Percentiles rank a stretch among this genome's conserved stretches.
Evolutionary conservation across 1,140 invertebrate genomes (phyloP).

Genomic region (Varroa destructor): DNA sequence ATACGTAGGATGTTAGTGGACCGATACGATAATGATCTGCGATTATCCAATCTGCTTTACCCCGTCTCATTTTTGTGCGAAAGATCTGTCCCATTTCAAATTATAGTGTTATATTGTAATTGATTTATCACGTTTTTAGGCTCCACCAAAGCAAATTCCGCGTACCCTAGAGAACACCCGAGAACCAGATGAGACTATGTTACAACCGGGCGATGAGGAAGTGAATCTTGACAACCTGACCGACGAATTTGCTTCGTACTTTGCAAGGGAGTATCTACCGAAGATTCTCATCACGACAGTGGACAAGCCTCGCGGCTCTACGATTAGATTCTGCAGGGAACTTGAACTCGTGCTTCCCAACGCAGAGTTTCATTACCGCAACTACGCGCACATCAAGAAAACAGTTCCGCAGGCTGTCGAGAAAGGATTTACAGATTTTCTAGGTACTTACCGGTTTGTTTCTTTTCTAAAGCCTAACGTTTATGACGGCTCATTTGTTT

Average conservation of each 20-base stretch:
- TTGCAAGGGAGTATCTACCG: constrained; percentile 66
- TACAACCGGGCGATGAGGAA: constrained; percentile 64
- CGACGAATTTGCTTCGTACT: constrained; percentile 80
- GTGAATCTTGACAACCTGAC: constrained; percentile 57
- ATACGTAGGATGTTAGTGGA: too few relatives aligned
- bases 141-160: constrained; percentile 56
- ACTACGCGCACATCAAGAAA: constrained; percentile 68
- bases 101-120: too few relatives aligned
- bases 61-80: too few relatives aligned
- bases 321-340: constrained; percentile 81
- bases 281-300: constrained; percentile 88
- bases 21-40: too few relatives aligned
- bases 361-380: constrained; percentile 59
- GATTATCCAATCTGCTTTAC: too few relatives aligned
- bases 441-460: constrained; percentile 15
- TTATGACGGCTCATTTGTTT: constrained; percentile 23
- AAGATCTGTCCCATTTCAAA: too few relatives aligned
- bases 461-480: constrained; percentile 29
- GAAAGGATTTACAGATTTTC: constrained; percentile 19
- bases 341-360: constrained; percentile 80
- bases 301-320: constrained; percentile 78
- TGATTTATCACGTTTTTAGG: constrained; percentile 29
- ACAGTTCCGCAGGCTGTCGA: constrained; percentile 20
- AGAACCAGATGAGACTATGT: constrained; percentile 77
- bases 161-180: constrained; percentile 83